phyloP scores from a whole-genome alignment of 2,113 vertebrate species.

The Arothron firmamentum region DNA sequence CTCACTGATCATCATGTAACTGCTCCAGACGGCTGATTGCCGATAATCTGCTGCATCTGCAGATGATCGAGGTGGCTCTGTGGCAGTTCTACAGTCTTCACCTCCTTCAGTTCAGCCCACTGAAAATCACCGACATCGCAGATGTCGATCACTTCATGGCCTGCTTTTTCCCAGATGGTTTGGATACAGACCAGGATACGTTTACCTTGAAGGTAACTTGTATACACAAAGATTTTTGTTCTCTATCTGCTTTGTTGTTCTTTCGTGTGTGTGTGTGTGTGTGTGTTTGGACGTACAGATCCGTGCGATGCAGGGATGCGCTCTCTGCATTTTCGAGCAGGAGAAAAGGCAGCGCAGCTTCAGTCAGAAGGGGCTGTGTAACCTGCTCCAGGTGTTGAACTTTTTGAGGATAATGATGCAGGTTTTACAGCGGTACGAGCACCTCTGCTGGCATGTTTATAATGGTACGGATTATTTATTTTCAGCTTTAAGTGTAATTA shows the following conservation, averaged over 20 bases:
- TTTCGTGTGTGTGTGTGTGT: slow-evolving; percentile 9
- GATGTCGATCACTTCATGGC: slow-evolving; percentile 77
- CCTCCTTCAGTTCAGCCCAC: slow-evolving; percentile 73
- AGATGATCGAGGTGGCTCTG: slow-evolving; percentile 87
- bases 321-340: slow-evolving; percentile 75
- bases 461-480: slow-evolving; percentile 40
- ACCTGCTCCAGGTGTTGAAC: slow-evolving; percentile 77
- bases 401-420: slow-evolving; percentile 65
- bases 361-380: slow-evolving; percentile 70
- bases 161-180: slow-evolving; percentile 82
- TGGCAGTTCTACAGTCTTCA: slow-evolving; percentile 85
- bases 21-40: no score
- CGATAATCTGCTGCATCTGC: slow-evolving; percentile 16
- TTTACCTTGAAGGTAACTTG: slow-evolving; percentile 74
- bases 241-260: neutral
- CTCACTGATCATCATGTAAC: neutral
- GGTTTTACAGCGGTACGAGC: slow-evolving; percentile 56
- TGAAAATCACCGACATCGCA: slow-evolving; percentile 68
- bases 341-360: slow-evolving; percentile 72
- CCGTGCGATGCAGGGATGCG: slow-evolving; percentile 55
- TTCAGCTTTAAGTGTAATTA: neutral
- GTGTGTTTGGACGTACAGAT: slow-evolving; percentile 41
- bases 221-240: neutral
- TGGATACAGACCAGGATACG: slow-evolving; percentile 72
- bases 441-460: slow-evolving; percentile 55